Evolutionary conservation across 2,888 invertebrate genomes (phyloP), one percentile per base, ranked within the genome.

Genomic region (Gastracanthus pulcherrimus): DNA sequence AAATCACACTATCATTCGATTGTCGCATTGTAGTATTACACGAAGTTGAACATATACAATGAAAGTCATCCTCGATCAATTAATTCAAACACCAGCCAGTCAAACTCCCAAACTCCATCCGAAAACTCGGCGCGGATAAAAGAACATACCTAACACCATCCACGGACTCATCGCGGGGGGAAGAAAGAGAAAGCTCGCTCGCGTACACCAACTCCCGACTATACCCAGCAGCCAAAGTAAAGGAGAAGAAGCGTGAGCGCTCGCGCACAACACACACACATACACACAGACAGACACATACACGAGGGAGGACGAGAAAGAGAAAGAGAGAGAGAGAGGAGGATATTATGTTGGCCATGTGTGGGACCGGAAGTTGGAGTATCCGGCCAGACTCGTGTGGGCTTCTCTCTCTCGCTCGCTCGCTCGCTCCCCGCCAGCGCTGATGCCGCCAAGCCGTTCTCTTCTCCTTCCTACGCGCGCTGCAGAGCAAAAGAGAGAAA

Each of bases 361-460:
- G 91, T 91, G 90, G 89, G 91, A 90, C 91, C 91, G 91, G 91
- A 91, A 91, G 91, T 90, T 86, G 86, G 90, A 91, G 91, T 91
- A 91, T 91, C 91, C 91, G 91, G 91, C 90, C 91, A 90, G 91
- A 91, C 91, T 89, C 89, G 90, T 90, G 91, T 91, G 89, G 90
- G 91, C 89, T 91, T 91, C 90, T 88, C 89, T 89, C 81, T 80
- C 82, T 82, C 82, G 81, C 72, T 82, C 83, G 60, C 80, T 74
- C 82, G 70, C 69, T 48, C 82, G 83, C 78, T 77, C 77, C 67
- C 82, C 83, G 82, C 85, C n/a, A n/a, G n/a, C n/a, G n/a, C n/a
- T n/a, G n/a, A n/a, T n/a, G n/a, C n/a, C 84, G 81, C 82, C 81
- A 55, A 71, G 77, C 60, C 79, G 72, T 70, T 82, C 76, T 67